Base-by-base conservation (phyloP, 2,888 invertebrate genomes). In the Allacma fusca region DNA sequence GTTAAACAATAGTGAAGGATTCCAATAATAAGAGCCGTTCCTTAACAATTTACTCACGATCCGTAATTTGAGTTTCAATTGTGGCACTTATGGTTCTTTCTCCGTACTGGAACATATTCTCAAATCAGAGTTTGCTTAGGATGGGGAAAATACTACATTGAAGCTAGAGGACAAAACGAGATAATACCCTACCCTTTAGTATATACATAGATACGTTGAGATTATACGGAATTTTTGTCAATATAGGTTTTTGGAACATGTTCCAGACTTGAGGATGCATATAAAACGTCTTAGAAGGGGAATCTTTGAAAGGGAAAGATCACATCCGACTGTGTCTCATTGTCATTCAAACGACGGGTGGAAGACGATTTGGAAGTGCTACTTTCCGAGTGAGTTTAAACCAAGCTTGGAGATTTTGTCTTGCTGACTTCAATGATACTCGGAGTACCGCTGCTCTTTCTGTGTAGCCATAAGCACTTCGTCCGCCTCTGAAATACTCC, bases 301-400 rank as follows among this genome's bases (percentile, higher is more conserved):
- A 50, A 50, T 50, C 50, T 16, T 19, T 40, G 40, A 9, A 40
- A 40, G 13, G 50, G 9, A n/a, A 50, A 50, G 50, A 50, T 50
- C 50, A 50, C 50, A 50, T 12, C 5, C 5, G 4, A 50, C 50
- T 50, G 50, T 50, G 4, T 50, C 50, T 68, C 68, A 68, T 68
- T 68, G 68, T 40, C 34, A 68, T 68, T 68, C 68, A 68, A 68
- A 40, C 12, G 68, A 40, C 34, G n/a, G 4, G 40, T 21, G 23
- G 40, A 68, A 68, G 68, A 40, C 34, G 68, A 68, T 68, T 68
- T 68, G 68, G n/a, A 40, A 68, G 21, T 68, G 34, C 68, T 34
- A 50, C 50, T 50, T 50, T 50, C 50, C n/a, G n/a, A n/a, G 19
- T 9, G n/a, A 50, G 50, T 12, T 5, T 12, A 16, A 50, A 16